Percentiles rank a stretch among this genome's conserved stretches.
Evolutionary conservation across 2,113 vertebrate genomes (phyloP).

Genomic region (Labeo rohita): DNA sequence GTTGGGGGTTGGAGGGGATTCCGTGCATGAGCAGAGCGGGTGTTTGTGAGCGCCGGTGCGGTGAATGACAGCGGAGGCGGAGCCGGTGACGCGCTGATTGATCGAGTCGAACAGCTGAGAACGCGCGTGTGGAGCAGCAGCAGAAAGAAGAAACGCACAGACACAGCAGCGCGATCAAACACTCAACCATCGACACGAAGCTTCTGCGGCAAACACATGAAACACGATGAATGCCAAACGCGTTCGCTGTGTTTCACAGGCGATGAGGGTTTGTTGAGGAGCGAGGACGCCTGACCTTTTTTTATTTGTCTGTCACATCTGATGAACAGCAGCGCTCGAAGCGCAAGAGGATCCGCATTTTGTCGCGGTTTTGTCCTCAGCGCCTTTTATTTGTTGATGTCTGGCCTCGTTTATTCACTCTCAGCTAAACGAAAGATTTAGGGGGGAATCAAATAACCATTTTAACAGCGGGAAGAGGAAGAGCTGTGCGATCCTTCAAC

Average conservation of each 20-base stretch:
- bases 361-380: neutral
- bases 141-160: neutral
- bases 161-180: neutral
- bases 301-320: neutral
- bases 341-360: neutral
- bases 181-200: neutral
- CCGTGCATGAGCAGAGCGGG: neutral
- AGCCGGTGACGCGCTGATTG: conserved; percentile 58
- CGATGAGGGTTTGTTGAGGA: neutral
- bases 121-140: conserved; percentile 61
- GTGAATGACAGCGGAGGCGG: conserved; percentile 25
- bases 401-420: neutral
- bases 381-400: neutral
- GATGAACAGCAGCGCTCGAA: neutral
- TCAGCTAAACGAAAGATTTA: neutral
- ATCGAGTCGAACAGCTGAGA: conserved; percentile 76
- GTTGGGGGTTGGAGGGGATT: neutral
- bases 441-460: neutral
- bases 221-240: neutral
- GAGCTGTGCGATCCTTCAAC: neutral
- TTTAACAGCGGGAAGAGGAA: neutral
- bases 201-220: neutral
- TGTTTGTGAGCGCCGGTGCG: neutral
- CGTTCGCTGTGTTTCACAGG: neutral
- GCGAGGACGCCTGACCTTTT: neutral